phyloP scores from a whole-genome alignment of 2,797 vertebrate species.

The Sciurus vulgaris region DNA sequence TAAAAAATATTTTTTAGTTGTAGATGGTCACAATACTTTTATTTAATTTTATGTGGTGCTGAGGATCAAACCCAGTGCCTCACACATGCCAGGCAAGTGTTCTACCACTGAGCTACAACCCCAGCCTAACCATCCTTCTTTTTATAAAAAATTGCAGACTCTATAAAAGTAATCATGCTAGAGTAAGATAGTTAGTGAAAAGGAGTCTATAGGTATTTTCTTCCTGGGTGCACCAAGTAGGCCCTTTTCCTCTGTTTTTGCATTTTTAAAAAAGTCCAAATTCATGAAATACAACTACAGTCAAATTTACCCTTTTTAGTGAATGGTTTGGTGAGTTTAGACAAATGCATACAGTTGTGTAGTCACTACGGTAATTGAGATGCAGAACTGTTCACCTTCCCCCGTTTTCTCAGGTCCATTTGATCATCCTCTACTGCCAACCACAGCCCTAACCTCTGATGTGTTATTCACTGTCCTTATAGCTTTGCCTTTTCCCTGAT shows the following conservation, averaged over 20 bases:
- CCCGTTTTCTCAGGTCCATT: not conserved
- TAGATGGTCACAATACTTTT: too few species aligned
- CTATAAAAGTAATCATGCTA: constrained; percentile 32
- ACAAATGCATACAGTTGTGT: not conserved
- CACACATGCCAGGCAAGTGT: too few species aligned
- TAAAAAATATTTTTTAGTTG: not conserved
- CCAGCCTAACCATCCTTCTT: not conserved
- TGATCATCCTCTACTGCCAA: not conserved
- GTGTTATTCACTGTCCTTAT: not conserved
- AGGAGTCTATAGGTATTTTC: not conserved
- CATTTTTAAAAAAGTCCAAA: not conserved
- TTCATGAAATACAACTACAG: not conserved
- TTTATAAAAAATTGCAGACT: constrained; percentile 12
- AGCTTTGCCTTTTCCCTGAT: not conserved
- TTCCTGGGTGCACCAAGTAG: not conserved
- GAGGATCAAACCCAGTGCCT: too few species aligned
- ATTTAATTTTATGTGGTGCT: too few species aligned
- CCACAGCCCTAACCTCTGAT: not conserved
- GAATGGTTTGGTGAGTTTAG: not conserved
- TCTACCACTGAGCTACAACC: too few species aligned
- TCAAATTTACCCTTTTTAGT: constrained; percentile 5
- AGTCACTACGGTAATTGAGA: not conserved
- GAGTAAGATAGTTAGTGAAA: not conserved
- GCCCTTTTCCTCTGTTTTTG: not conserved
- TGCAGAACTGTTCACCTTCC: not conserved